Base-by-base conservation (phyloP, 2,888 invertebrate genomes). In the Hemaris fuciformis region DNA sequence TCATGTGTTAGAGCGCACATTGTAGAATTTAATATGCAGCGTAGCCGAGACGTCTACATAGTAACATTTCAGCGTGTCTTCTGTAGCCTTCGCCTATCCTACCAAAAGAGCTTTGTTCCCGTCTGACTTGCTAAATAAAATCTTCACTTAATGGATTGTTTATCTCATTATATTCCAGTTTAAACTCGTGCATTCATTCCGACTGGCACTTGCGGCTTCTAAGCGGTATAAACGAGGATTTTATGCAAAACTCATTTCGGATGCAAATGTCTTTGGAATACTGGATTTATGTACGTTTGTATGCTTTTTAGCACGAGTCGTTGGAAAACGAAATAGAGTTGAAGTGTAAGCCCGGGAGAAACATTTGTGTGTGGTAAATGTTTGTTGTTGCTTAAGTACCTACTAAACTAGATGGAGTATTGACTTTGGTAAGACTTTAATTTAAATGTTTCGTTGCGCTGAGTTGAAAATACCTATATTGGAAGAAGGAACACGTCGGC, bases 131-230 rank as follows among this genome's bases (percentile, higher is more conserved):
- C 15, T 15, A 27, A 27, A 31, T 75, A 62, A 72, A 74, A 74
- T 71, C 78, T 74, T 67, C 73, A 75, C 72, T 72, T 76, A 77
- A 80, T 77, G 72, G 74, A 46, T 71, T 76, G 76, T 80, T 79
- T 76, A 80, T 79, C 75, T 67, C 63, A 59, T 62, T 63, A 62
- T 66, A 65, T 62, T 65, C 67, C 66, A 61, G 63, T 63, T 62
- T 61, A n/a, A n/a, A n/a, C n/a, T 63, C 62, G 45, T 18, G 42
- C 53, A 56, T 62, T 66, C 66, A 60, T 62, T 62, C 58, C 34
- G 62, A 59, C 48, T 27, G 48, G 48, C 48, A 48, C 8, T 25
- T 3, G 18, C 10, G 27, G 13, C 27, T 48, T 25, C 48, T 53
- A 27, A 53, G 31, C 18, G 25, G 31, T 8, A 53, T 53, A 27